A percentile compares a stretch with the other conserved stretches of the same genome.
Evolutionary conservation across 2,888 invertebrate genomes (phyloP).

Genomic region (Rhorus exstirpatorius): DNA sequence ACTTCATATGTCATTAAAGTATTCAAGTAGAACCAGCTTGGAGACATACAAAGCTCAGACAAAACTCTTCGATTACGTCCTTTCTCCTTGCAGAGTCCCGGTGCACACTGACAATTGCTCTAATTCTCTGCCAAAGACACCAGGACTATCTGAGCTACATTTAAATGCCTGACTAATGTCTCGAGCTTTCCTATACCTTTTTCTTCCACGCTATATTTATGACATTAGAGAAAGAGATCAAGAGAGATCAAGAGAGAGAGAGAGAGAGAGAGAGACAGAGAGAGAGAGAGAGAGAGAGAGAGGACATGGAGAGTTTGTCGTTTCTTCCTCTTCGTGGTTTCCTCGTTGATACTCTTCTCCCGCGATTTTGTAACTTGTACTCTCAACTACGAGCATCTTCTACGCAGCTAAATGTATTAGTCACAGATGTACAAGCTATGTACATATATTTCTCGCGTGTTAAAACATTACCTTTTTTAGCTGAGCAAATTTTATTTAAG

Average conservation of each 20-base stretch:
- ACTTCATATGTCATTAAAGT: constrained; percentile 25
- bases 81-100: constrained; percentile 31
- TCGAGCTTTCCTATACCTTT: constrained; percentile 66
- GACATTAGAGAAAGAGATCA: constrained; percentile 52
- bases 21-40: constrained; percentile 29
- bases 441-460: no score
- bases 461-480: no score
- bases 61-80: constrained; percentile 12
- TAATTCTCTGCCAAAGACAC: constrained; percentile 57
- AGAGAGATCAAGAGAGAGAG: no score
- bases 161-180: constrained; percentile 81
- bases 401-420: neutral
- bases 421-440: neutral
- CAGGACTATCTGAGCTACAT: constrained; percentile 73
- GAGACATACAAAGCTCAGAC: constrained; percentile 16
- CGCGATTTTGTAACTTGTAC: constrained; percentile 60
- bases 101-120: constrained; percentile 39
- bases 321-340: constrained; percentile 44
- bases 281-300: neutral
- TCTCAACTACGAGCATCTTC: constrained; percentile 28
- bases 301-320: no score
- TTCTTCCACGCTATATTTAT: constrained; percentile 60
- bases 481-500: no score
- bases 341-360: constrained; percentile 18
- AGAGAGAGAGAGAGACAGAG: constrained; percentile 44